These are phyloP conservation scores for Aplysina aerophoba DNA, from an alignment of 37 sponge, comb jelly and placozoan species.

Conservation along the genomic window DNA sequence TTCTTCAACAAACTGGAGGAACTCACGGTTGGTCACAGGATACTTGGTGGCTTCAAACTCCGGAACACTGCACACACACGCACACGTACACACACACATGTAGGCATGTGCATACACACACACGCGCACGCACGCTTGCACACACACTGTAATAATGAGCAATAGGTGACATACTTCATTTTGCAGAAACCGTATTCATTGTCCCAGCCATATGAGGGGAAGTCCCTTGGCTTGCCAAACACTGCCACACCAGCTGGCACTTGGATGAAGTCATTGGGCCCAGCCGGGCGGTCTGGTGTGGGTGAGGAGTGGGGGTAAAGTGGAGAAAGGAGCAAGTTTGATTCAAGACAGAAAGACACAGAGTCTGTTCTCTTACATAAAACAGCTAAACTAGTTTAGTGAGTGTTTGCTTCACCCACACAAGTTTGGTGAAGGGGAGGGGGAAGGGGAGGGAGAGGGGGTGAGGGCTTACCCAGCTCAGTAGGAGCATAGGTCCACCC, in stretches of 20 bases:
- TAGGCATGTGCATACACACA: background rate
- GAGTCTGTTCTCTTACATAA: too few species aligned
- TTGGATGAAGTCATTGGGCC: slow-evolving; percentile 64
- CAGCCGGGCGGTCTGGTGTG: slow-evolving; percentile 44
- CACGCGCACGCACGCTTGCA: slow-evolving; percentile 17
- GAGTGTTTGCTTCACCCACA: too few species aligned
- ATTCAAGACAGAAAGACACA: too few species aligned
- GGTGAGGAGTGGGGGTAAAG: background rate
- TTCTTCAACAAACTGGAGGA: slow-evolving; percentile 78
- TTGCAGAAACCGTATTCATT: slow-evolving; percentile 80
- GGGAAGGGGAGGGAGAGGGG: background rate
- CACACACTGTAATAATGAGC: background rate
- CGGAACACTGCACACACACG: slow-evolving; percentile 63
- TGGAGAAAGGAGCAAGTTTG: background rate
- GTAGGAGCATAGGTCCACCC: slow-evolving; percentile 87
- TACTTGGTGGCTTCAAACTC: slow-evolving; percentile 82
- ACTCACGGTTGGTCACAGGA: slow-evolving; percentile 79
- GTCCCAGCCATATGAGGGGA: slow-evolving; percentile 94
- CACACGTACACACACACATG: background rate
- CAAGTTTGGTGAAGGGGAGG: background rate
- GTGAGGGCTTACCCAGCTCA: slow-evolving; percentile 41
- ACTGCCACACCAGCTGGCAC: slow-evolving; percentile 51
- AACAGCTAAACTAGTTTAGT: too few species aligned
- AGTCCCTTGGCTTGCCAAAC: slow-evolving; percentile 81
- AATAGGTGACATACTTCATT: slow-evolving; percentile 73